Percentiles rank a stretch among this genome's conserved stretches.
Evolutionary conservation across 2,888 invertebrate species (phyloP).

Genomic region (Caenorhabditis drosophilae): DNA sequence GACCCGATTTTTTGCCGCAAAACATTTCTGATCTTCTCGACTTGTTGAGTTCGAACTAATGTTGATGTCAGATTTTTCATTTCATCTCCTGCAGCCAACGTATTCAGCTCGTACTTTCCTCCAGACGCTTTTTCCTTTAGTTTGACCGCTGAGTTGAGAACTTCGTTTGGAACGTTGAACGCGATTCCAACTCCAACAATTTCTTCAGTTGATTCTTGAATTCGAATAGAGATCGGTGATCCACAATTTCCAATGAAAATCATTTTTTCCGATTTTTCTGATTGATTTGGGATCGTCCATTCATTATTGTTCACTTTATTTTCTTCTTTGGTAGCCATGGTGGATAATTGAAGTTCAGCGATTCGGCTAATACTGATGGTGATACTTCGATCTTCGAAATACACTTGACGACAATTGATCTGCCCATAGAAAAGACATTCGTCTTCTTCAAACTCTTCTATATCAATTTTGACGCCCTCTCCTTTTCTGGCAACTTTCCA

Average conservation of each 20-base stretch:
- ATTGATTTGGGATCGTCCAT: conserved; percentile 36
- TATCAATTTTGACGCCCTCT: conserved; percentile 34
- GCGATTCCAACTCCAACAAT: conserved; percentile 46
- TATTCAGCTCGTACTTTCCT: conserved; percentile 52
- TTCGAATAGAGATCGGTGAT: conserved; percentile 19
- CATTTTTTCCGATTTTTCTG: conserved; percentile 16
- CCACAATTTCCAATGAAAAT: conserved; percentile 46
- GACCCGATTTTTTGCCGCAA: conserved; percentile 28
- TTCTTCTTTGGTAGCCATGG: conserved; percentile 33
- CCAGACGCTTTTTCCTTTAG: conserved; percentile 47
- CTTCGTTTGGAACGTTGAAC: conserved; percentile 44
- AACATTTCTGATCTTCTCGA: conserved; percentile 37
- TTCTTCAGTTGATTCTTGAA: conserved; percentile 51
- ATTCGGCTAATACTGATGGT: conserved; percentile 32
- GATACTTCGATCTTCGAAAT: conserved; percentile 44
- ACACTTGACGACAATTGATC: conserved; percentile 41
- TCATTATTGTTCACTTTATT: conserved; percentile 11
- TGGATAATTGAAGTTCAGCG: conserved; percentile 19
- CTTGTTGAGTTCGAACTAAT: conserved; percentile 18
- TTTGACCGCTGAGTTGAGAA: conserved; percentile 13
- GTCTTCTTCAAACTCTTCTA: conserved; percentile 62
- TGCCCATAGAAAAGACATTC: conserved; percentile 58
- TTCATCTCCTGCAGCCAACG: conserved; percentile 50
- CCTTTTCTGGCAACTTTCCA: conserved; percentile 44
- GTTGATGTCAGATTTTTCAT: conserved; percentile 29